phyloP scores from a whole-genome alignment of 2,113 vertebrate species.

The Hepsetus odoe region DNA sequence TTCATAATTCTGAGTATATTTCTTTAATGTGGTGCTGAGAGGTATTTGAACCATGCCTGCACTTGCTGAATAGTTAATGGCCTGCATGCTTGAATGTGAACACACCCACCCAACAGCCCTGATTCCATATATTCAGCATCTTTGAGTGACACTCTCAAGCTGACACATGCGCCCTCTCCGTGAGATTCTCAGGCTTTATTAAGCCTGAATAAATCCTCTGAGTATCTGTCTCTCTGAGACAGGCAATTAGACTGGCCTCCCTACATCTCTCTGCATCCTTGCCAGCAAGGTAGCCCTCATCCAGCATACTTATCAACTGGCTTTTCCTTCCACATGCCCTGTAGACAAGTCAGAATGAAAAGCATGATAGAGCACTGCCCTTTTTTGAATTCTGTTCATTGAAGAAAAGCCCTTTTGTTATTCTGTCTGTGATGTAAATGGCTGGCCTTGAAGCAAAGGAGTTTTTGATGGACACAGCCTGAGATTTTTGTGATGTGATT shows the following conservation, averaged over 20 bases:
- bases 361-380: constrained; percentile 12
- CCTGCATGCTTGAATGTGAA: constrained; percentile 36
- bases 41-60: not conserved
- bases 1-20: not conserved
- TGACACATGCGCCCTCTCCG: constrained; percentile 47
- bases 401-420: constrained; percentile 38
- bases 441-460: constrained; percentile 25
- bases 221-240: constrained; percentile 49
- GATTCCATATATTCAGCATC: constrained; percentile 34
- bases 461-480: constrained; percentile 28
- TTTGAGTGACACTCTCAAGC: constrained; percentile 47
- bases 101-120: constrained; percentile 28
- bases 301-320: constrained; percentile 42
- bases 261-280: constrained; percentile 38
- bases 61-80: constrained; percentile 25
- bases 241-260: constrained; percentile 53
- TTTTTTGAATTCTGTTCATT: constrained; percentile 42
- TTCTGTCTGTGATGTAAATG: constrained; percentile 37
- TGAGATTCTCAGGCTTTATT: constrained; percentile 45
- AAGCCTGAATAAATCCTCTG: constrained; percentile 55
- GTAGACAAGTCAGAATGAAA: constrained; percentile 39
- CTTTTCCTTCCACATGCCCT: constrained; percentile 44
- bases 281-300: constrained; percentile 34
- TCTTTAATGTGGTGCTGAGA: not conserved
- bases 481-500: constrained; percentile 4